Conservation (phyloP, 92 coral and sea anemone genomes). For the Pocillopora meandrina region DNA sequence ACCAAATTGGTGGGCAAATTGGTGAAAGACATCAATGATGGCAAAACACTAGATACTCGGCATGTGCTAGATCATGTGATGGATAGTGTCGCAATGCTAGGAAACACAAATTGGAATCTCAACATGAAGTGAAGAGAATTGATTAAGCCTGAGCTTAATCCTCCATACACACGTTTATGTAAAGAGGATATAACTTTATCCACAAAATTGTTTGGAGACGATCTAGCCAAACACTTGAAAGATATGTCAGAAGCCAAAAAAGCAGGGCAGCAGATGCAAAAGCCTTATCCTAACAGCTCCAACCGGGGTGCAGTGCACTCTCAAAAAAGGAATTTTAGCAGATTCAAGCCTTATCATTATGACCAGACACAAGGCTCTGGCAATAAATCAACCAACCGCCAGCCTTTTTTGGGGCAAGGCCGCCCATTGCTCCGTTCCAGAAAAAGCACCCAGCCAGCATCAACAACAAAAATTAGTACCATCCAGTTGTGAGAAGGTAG, state of each 20-base stretch:
- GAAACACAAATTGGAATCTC: slow-evolving; percentile 35
- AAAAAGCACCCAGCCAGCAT: not conserved
- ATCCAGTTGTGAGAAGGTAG: slow-evolving; percentile 5
- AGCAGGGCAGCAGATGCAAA: not conserved
- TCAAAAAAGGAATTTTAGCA: too few relatives aligned
- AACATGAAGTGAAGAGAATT: slow-evolving; percentile 38
- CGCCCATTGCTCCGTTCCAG: not conserved
- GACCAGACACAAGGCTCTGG: too few relatives aligned
- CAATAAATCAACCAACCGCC: too few relatives aligned
- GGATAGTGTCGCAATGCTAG: slow-evolving; percentile 40
- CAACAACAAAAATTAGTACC: not conserved
- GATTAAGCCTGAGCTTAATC: slow-evolving; percentile 37
- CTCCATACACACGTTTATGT: not conserved
- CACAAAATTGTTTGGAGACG: too few relatives aligned
- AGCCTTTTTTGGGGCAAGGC: too few relatives aligned
- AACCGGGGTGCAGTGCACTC: not conserved
- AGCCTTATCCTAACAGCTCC: not conserved
- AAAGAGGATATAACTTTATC: too few relatives aligned
- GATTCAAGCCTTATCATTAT: slow-evolving; percentile 5
- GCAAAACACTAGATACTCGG: not conserved
- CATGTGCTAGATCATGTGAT: slow-evolving; percentile 16
- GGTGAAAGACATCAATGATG: not conserved
- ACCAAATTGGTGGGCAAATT: not conserved
- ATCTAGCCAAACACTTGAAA: not conserved
- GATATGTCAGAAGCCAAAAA: not conserved